Evolutionary conservation across 30 jellyfish, hydroid and myxozoan genomes (phyloP).

Genomic region (Aurelia sp.): DNA sequence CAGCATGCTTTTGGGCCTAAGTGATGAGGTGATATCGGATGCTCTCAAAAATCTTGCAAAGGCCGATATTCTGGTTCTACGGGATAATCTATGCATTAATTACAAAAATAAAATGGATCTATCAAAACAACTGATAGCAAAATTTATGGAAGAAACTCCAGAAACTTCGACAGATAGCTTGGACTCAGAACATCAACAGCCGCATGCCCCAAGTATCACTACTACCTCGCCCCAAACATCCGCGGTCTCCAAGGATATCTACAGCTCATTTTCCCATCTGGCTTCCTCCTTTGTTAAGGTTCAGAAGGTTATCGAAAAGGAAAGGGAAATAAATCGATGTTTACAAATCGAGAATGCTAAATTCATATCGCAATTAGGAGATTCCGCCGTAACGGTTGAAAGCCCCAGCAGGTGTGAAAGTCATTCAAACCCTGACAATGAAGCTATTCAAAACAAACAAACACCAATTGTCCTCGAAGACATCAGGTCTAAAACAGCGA

Average conservation of each 20-base stretch:
- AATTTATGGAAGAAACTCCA: background rate
- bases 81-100: no score
- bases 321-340: background rate
- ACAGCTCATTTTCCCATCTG: background rate
- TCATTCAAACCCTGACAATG: no score
- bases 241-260: background rate
- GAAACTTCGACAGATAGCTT: conserved; percentile 3
- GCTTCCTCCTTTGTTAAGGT: no score
- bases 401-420: no score
- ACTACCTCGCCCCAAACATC: conserved; percentile 7
- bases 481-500: background rate
- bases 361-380: no score
- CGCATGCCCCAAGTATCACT: no score
- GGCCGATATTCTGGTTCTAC: no score
- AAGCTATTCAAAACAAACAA: background rate
- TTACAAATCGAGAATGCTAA: no score
- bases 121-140: background rate
- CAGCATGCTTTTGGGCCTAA: conserved; percentile 7
- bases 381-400: no score
- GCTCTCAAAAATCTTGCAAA: no score
- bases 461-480: background rate
- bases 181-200: no score
- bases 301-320: background rate
- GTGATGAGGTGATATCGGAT: background rate
- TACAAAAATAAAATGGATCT: background rate